Conservation (phyloP, 2,113 vertebrate genomes). For the Fulica atra region DNA sequence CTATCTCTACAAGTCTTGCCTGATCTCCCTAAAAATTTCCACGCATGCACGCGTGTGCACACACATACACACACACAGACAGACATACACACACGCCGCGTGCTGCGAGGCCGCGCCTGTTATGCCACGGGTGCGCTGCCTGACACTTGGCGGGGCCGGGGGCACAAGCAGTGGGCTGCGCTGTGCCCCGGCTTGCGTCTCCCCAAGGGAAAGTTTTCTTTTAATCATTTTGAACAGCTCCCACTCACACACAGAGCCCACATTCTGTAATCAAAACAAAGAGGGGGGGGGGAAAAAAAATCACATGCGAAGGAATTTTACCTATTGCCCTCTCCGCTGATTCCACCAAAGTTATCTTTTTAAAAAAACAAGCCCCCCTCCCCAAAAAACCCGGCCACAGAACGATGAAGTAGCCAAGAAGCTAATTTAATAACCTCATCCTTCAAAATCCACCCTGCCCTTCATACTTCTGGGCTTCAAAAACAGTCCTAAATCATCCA, state of each 20-base stretch:
- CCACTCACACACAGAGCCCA: neutral
- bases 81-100: rapidly evolving
- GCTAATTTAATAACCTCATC: neutral
- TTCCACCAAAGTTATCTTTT: neutral
- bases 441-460: neutral
- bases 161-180: neutral
- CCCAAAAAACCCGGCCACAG: neutral
- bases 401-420: constrained; percentile 9
- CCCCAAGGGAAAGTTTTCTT: neutral
- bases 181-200: neutral
- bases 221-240: constrained; percentile 20
- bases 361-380: neutral
- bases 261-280: constrained; percentile 30
- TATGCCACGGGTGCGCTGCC: rapidly evolving
- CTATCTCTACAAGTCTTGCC: neutral
- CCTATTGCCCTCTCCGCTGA: constrained; percentile 15
- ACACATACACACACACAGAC: rapidly evolving
- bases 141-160: neutral
- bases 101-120: rapidly evolving
- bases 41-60: neutral
- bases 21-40: constrained; percentile 1
- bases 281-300: neutral
- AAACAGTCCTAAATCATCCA: neutral
- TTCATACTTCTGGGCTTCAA: neutral
- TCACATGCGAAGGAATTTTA: constrained; percentile 42